A percentile compares a stretch with the other conserved stretches of the same genome.
These are phyloP conservation scores for Drymonia ruficornis DNA, from an alignment of 2,888 invertebrate genomes.

Conservation along the genomic window DNA sequence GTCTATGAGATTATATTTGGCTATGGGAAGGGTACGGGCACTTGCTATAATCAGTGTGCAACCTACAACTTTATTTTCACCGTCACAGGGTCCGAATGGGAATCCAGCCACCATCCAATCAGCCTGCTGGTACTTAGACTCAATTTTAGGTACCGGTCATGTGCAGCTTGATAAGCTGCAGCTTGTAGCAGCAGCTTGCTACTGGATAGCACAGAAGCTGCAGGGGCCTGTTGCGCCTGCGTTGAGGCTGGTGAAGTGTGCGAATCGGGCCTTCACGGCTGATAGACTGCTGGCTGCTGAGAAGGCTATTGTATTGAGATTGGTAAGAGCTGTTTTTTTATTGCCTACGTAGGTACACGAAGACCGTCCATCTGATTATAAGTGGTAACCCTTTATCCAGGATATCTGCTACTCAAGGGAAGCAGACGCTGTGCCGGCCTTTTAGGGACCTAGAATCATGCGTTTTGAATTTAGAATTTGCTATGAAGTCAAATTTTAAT, in stretches of 20 bases:
- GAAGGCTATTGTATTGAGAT: slow-evolving; percentile 48
- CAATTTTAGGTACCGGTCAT: slow-evolving; percentile 41
- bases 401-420: too few relatives aligned
- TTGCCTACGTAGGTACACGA: too few relatives aligned
- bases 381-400: too few relatives aligned
- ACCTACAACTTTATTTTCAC: background rate
- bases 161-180: slow-evolving; percentile 60
- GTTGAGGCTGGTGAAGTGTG: slow-evolving; percentile 47
- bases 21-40: too few relatives aligned
- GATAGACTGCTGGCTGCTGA: slow-evolving; percentile 52
- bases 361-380: too few relatives aligned
- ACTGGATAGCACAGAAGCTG: slow-evolving; percentile 70
- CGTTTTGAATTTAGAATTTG: too few relatives aligned
- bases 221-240: slow-evolving; percentile 51
- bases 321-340: slow-evolving; percentile 47
- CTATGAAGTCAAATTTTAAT: too few relatives aligned
- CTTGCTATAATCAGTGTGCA: too few relatives aligned
- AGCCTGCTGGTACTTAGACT: slow-evolving; percentile 69
- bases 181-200: slow-evolving; percentile 65
- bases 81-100: slow-evolving; percentile 50
- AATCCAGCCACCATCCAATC: slow-evolving; percentile 64
- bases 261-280: slow-evolving; percentile 53
- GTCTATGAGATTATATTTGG: too few relatives aligned
- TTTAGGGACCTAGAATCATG: too few relatives aligned
- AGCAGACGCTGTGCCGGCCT: too few relatives aligned